phyloP scores from a whole-genome alignment of 2,797 vertebrate genomes.

The Pangasius larnaudii region DNA sequence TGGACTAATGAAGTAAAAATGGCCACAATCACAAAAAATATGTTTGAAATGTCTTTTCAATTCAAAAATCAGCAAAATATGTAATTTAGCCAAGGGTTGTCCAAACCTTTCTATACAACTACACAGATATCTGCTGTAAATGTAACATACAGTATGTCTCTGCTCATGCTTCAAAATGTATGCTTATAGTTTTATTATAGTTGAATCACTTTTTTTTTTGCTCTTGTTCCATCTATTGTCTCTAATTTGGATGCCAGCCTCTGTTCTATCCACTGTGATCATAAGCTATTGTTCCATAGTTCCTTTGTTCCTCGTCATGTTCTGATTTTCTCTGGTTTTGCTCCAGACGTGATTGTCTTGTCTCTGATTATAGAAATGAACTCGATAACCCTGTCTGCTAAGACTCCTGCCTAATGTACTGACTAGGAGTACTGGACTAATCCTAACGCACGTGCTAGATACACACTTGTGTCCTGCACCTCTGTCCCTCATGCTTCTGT shows the following conservation, averaged over 20 bases:
- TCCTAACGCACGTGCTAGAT: background rate
- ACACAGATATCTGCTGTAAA: background rate
- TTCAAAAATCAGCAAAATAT: background rate
- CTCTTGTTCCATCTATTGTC: conserved; percentile 3
- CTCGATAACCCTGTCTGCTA: background rate
- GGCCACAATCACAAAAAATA: background rate
- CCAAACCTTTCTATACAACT: background rate
- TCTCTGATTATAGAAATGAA: background rate
- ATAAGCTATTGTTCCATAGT: background rate
- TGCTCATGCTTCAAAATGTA: background rate
- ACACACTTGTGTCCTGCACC: background rate
- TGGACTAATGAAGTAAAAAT: background rate
- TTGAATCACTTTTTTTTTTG: background rate
- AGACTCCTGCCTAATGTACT: background rate
- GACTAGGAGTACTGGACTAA: background rate
- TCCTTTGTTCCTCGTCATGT: background rate
- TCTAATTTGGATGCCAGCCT: background rate
- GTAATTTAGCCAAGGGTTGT: background rate
- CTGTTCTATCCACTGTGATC: background rate
- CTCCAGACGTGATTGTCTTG: background rate
- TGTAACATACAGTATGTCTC: background rate
- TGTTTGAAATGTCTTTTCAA: background rate
- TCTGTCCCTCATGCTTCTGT: background rate
- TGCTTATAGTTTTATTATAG: background rate
- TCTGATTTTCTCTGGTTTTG: conserved; percentile 1